These are phyloP conservation scores for Pammene fasciana DNA, from an alignment of 2,888 invertebrate genomes.

Conservation along the genomic window DNA sequence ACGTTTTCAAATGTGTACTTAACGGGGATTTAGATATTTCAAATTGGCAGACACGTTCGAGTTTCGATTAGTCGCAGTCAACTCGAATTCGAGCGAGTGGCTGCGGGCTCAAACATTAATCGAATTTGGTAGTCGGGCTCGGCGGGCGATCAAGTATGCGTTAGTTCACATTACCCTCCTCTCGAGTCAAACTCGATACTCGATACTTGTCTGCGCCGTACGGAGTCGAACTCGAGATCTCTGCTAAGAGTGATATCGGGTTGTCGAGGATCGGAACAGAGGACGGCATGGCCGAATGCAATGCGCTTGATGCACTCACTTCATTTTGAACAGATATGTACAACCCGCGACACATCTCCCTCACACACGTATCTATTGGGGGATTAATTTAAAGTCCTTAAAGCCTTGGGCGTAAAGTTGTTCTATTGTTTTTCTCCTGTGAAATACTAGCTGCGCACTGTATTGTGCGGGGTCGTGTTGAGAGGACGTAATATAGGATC, in stretches of 20 bases:
- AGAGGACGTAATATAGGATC: slow-evolving; percentile 18
- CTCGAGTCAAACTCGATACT: slow-evolving; percentile 71
- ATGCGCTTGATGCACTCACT: slow-evolving; percentile 48
- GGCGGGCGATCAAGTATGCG: slow-evolving; percentile 71
- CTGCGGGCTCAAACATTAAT: slow-evolving; percentile 73
- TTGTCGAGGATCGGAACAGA: slow-evolving; percentile 64
- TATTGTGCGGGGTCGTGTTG: slow-evolving; percentile 12
- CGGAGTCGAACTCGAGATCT: slow-evolving; percentile 71
- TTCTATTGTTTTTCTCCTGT: neutral
- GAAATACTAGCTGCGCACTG: slow-evolving; percentile 2
- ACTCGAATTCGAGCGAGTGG: slow-evolving; percentile 66
- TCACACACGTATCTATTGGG: neutral
- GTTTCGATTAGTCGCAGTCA: slow-evolving; percentile 68
- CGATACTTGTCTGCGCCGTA: slow-evolving; percentile 61
- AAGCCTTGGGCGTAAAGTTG: neutral
- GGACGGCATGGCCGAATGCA: slow-evolving; percentile 45
- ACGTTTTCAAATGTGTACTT: slow-evolving; percentile 22
- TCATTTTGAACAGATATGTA: slow-evolving; percentile 45
- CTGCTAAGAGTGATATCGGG: slow-evolving; percentile 69
- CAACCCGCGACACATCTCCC: neutral
- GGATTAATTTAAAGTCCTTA: neutral
- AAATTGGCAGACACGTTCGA: slow-evolving; percentile 50
- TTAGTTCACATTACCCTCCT: slow-evolving; percentile 72
- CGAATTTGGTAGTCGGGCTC: slow-evolving; percentile 71
- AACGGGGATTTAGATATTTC: slow-evolving; percentile 23